phyloP scores from a whole-genome alignment of 2,113 vertebrate genomes.

The Pyxicephalus adspersus region DNA sequence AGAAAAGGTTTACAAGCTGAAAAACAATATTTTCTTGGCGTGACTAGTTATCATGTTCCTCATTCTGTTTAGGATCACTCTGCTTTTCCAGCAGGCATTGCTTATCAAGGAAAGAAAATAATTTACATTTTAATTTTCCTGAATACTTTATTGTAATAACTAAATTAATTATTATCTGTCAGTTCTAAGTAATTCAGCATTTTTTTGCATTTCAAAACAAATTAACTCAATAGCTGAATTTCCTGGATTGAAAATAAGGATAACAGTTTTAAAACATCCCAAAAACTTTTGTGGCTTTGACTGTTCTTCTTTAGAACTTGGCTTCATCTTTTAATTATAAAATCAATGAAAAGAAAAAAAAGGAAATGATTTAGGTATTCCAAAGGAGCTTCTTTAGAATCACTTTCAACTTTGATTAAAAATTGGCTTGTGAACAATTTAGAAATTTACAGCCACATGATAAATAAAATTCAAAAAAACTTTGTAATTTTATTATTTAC shows the following conservation, averaged over 20 bases:
- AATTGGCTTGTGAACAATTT: slow-evolving; percentile 24
- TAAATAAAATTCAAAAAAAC: not conserved
- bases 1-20: slow-evolving; percentile 20
- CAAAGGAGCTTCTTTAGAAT: not conserved
- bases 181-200: slow-evolving; percentile 37
- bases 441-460: not conserved
- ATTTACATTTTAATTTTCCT: slow-evolving; percentile 50
- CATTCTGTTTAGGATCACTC: slow-evolving; percentile 40
- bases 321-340: slow-evolving; percentile 50
- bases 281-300: slow-evolving; percentile 13
- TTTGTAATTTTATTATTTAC: too few species aligned
- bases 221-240: slow-evolving; percentile 38
- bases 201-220: slow-evolving; percentile 54
- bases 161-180: slow-evolving; percentile 51
- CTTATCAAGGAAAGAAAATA: slow-evolving; percentile 37
- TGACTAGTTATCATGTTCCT: slow-evolving; percentile 23
- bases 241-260: slow-evolving; percentile 34
- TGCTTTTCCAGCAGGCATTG: slow-evolving; percentile 18
- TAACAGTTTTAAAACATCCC: slow-evolving; percentile 29
- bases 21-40: slow-evolving; percentile 30
- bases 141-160: slow-evolving; percentile 40
- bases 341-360: not conserved
- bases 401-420: slow-evolving; percentile 20
- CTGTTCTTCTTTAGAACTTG: slow-evolving; percentile 25
- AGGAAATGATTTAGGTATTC: slow-evolving; percentile 43